A percentile compares a stretch with the other conserved stretches of the same genome.
Evolutionary conservation across 2,888 invertebrate species (phyloP).

Genomic region (Eumerus sabulonum): DNA sequence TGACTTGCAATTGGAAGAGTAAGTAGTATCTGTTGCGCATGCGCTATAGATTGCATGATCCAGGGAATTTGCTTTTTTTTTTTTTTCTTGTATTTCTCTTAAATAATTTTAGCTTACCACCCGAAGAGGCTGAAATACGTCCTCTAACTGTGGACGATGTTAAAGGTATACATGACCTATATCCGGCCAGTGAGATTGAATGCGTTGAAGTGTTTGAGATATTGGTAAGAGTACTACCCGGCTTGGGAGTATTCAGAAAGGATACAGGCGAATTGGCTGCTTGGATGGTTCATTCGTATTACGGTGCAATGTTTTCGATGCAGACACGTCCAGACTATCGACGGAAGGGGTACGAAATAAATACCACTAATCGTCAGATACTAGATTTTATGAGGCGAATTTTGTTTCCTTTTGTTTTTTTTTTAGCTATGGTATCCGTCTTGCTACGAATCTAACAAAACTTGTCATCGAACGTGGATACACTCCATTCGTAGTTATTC

Average conservation of each 20-base stretch:
- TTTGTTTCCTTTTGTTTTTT: slow-evolving; percentile 48
- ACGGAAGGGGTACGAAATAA: slow-evolving; percentile 81
- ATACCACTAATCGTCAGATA: background rate
- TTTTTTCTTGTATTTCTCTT: too few relatives aligned
- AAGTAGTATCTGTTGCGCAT: slow-evolving; percentile 72
- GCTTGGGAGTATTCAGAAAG: slow-evolving; percentile 87
- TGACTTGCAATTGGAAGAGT: slow-evolving; percentile 82
- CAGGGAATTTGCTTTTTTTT: too few relatives aligned
- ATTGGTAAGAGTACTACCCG: slow-evolving; percentile 87
- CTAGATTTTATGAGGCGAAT: background rate
- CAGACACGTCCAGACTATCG: slow-evolving; percentile 89
- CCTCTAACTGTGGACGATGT: slow-evolving; percentile 88
- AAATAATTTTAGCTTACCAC: slow-evolving; percentile 78
- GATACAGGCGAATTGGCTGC: slow-evolving; percentile 87
- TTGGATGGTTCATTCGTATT: slow-evolving; percentile 95
- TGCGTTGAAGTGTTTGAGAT: slow-evolving; percentile 90
- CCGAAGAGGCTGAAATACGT: slow-evolving; percentile 87
- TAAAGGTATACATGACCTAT: slow-evolving; percentile 89
- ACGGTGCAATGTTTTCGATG: slow-evolving; percentile 96
- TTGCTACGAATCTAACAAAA: slow-evolving; percentile 84
- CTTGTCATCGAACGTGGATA: slow-evolving; percentile 87
- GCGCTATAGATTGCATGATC: too few relatives aligned
- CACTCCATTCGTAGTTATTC: slow-evolving; percentile 91
- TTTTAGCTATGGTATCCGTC: slow-evolving; percentile 84
- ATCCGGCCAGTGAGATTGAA: slow-evolving; percentile 93